A percentile compares a stretch with the other conserved stretches of the same genome.
These are phyloP conservation scores for Ganaspis brasiliensis DNA, from an alignment of 2,888 invertebrate species.

Conservation along the genomic window DNA sequence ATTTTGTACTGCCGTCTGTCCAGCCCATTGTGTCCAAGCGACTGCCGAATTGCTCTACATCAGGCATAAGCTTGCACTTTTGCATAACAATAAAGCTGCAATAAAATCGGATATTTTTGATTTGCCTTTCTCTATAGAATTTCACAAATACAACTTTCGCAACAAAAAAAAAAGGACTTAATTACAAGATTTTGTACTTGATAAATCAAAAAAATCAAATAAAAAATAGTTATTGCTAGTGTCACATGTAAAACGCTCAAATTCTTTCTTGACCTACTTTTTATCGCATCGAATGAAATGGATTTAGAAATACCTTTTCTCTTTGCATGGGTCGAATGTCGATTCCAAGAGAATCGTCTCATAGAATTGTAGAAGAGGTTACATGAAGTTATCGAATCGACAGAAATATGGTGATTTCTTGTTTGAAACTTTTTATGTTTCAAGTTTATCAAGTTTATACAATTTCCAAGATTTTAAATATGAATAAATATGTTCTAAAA, in stretches of 20 bases:
- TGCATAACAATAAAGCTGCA: slow-evolving; percentile 75
- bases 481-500: no score
- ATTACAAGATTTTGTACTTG: background rate
- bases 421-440: background rate
- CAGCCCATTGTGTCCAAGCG: slow-evolving; percentile 75
- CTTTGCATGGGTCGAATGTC: slow-evolving; percentile 3
- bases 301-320: background rate
- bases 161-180: background rate
- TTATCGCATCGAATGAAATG: background rate
- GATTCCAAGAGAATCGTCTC: background rate
- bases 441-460: no score
- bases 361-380: slow-evolving; percentile 4
- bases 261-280: slow-evolving; percentile 1
- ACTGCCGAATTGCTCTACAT: slow-evolving; percentile 76
- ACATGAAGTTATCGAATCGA: background rate
- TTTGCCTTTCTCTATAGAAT: slow-evolving; percentile 46
- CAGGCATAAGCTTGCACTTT: slow-evolving; percentile 77
- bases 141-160: background rate
- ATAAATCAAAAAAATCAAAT: background rate
- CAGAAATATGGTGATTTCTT: background rate
- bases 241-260: background rate
- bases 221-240: background rate
- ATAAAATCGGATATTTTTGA: slow-evolving; percentile 69
- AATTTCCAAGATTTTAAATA: no score
- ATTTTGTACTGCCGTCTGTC: slow-evolving; percentile 70